Percentiles rank a stretch among this genome's conserved stretches.
These are phyloP conservation scores for Atractosteus spatula DNA, from an alignment of 2,113 vertebrate genomes.

Conservation along the genomic window DNA sequence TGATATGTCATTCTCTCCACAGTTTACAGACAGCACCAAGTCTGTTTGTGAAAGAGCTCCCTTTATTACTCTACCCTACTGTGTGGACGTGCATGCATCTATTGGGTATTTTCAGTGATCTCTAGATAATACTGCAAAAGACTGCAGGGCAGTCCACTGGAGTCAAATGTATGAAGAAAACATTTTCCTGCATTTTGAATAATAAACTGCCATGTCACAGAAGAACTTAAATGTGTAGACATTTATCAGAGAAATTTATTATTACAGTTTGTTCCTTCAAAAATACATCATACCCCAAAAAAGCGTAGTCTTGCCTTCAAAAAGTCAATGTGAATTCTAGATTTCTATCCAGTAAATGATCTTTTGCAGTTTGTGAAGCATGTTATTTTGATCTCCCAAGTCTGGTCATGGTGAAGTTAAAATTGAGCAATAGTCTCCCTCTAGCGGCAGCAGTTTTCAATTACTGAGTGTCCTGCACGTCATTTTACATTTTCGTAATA, in stretches of 20 bases:
- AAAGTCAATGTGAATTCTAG: no score
- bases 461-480: background rate
- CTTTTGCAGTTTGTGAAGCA: background rate
- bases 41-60: constrained; percentile 15
- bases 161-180: background rate
- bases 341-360: no score
- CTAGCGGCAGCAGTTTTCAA: constrained; percentile 1
- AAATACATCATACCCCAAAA: no score
- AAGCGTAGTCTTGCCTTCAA: no score
- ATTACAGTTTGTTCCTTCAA: no score
- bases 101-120: background rate
- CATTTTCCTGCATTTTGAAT: background rate
- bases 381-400: background rate
- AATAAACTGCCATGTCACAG: background rate
- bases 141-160: background rate
- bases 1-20: background rate
- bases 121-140: background rate
- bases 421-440: constrained; percentile 17
- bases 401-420: background rate
- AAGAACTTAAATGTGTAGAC: background rate
- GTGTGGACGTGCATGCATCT: constrained; percentile 9
- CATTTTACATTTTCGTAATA: no score
- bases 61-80: constrained; percentile 6
- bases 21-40: background rate
- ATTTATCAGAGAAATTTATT: no score